Evolutionary conservation across 2,888 invertebrate genomes (phyloP).

Genomic region (Mayetiola destructor): DNA sequence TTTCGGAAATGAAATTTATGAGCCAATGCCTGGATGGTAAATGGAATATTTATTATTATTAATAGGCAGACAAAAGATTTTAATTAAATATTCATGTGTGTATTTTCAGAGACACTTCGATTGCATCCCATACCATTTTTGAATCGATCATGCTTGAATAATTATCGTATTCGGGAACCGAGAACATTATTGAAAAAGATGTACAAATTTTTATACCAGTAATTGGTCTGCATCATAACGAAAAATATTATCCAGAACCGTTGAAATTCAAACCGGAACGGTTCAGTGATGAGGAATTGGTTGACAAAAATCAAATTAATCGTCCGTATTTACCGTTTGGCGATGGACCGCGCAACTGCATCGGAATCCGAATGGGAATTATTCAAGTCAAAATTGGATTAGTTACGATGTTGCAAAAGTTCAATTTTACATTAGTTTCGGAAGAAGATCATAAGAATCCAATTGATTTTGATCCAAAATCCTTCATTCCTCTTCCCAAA

Average conservation of each 20-base stretch:
- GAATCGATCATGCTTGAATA: slow-evolving; percentile 31
- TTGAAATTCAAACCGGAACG: slow-evolving; percentile 35
- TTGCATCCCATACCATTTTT: slow-evolving; percentile 34
- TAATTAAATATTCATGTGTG: neutral
- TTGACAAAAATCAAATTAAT: slow-evolving; percentile 16
- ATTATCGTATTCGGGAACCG: slow-evolving; percentile 29
- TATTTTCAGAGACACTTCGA: neutral
- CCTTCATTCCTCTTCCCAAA: neutral
- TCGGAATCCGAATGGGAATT: slow-evolving; percentile 1
- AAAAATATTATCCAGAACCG: slow-evolving; percentile 33
- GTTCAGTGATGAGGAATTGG: slow-evolving; percentile 25
- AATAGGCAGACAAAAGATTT: neutral
- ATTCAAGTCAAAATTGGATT: slow-evolving; percentile 13
- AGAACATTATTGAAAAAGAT: slow-evolving; percentile 29
- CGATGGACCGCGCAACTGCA: slow-evolving; percentile 21
- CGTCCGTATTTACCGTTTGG: slow-evolving; percentile 15
- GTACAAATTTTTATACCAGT: slow-evolving; percentile 31
- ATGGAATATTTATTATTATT: neutral
- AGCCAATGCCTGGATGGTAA: slow-evolving; percentile 40
- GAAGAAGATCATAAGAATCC: neutral
- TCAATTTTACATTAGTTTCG: neutral
- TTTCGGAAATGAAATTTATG: slow-evolving; percentile 41
- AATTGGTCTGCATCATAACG: slow-evolving; percentile 34
- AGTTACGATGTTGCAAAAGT: neutral
- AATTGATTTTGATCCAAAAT: neutral